Evolutionary conservation across 2,888 invertebrate genomes (phyloP), one percentile per base, ranked within the genome.

Genomic region (Seladonia tumulorum): DNA sequence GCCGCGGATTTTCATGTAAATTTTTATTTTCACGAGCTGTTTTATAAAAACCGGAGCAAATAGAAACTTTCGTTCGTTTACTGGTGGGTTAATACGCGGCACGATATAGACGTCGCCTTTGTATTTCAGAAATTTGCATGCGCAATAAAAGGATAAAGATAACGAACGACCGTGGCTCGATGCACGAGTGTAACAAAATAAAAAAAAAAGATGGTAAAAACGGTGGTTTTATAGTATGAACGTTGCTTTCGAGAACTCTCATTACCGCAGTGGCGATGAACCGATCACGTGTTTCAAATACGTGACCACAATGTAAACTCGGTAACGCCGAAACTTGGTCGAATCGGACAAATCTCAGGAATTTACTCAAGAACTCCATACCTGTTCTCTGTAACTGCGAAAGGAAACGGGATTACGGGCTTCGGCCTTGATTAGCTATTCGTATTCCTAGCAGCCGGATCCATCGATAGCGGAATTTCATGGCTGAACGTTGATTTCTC

Each of bases 241-340:
- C 60, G 60, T 60, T 76, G 81, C 72, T 76, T 45, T 10, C 39
- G 66, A 75, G 72, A 72, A 78, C 45, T 57, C 76, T 86, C 68
- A 76, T 86, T 79, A 79, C 63, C 49, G 25, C 73, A 12, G 45
- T 35, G 29, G n/a, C 79, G 74, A 92, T 89, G 90, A 91, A 90
- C 90, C 78, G 88, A 88, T 90, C 88, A 90, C 86, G 84, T 79
- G 86, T 82, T 82, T 77, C 81, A 53, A 83, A 81, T 85, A 92
- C 92, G 92, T 92, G 93, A 92, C 90, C 87, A 83, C 87, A 89
- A 89, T 92, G 89, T 84, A 87, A 91, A 92, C 85, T 87, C 72
- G 76, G 74, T 85, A 88, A 88, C 79, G 89, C 86, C 87, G 87
- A 86, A 91, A 90, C 89, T 91, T 91, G 68, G 68, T 83, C 57